Conservation (phyloP, 2,888 invertebrate genomes). For the Meteorus cinctellus region DNA sequence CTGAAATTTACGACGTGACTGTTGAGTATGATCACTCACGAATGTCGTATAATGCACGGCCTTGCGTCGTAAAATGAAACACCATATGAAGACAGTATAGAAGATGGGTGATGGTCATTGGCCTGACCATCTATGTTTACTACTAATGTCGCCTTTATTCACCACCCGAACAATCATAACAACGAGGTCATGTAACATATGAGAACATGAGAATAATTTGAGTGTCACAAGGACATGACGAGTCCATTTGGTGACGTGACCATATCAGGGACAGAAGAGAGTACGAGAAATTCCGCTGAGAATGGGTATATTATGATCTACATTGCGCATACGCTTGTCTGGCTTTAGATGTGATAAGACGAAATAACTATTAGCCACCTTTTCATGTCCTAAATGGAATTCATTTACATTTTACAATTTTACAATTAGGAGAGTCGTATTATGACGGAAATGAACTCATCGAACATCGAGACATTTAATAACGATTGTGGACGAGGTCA, state of each 20-base stretch:
- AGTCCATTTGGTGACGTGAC: constrained; percentile 46
- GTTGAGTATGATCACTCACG: constrained; percentile 70
- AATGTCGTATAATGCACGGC: constrained; percentile 71
- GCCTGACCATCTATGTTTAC: constrained; percentile 20
- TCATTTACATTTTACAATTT: too few species aligned
- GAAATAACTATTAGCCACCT: too few species aligned
- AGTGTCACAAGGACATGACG: constrained; percentile 41
- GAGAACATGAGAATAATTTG: constrained; percentile 20
- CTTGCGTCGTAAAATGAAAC: constrained; percentile 70
- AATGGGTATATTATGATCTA: not conserved
- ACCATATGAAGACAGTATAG: constrained; percentile 22
- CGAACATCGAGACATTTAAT: too few species aligned
- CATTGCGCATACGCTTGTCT: too few species aligned
- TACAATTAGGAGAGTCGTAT: too few species aligned
- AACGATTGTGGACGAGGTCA: too few species aligned
- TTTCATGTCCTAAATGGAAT: too few species aligned
- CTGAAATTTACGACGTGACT: constrained; percentile 69
- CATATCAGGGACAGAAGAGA: constrained; percentile 39
- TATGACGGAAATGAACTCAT: too few species aligned
- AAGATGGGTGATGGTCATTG: constrained; percentile 44
- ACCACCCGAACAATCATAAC: not conserved
- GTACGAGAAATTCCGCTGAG: not conserved
- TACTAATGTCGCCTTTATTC: not conserved
- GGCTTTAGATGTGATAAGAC: too few species aligned
- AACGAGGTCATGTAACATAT: constrained; percentile 43